Base-by-base conservation (phyloP, 1,140 invertebrate genomes). In the Drosophila ambigua region DNA sequence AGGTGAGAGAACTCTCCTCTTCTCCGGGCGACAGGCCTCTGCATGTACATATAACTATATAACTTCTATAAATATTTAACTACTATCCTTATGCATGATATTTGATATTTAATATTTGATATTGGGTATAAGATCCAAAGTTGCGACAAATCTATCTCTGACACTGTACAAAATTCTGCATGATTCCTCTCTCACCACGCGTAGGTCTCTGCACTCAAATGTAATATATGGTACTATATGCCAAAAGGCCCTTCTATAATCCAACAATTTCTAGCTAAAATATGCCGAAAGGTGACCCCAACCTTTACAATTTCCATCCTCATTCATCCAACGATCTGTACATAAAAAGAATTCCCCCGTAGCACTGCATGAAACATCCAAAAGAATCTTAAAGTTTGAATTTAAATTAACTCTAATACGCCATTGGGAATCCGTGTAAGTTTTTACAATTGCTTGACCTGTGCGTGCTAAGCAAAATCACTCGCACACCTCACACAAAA, bases 1-100 rank as follows among this genome's bases (percentile, higher is more conserved):
- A 99, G 94, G 96, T 98, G 91, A 93, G 90, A 5, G 11, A 13
- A 13, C 35, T 13, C 35, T 39, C 35, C 4, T 13, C 44, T 31
- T 64, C 28, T 7, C 35, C 35, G 9, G 11, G 8, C 15, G 15
- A 16, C 20, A 16, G 28, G 15, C 6, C 28, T 35, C 28, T n/a
- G n/a, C 11, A 35, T 52, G 16, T 16, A 20, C 11, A 16, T 16
- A 35, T 16, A n/a, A 24, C 23, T 13, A 20, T 39, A 11, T 31
- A 41, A 13, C 23, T 45, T 13, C 0, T 2, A 31, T 67, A 13
- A 1, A 13, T 66, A 44, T 5, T 11, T 20, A 8, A 9, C 31
- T 43, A 31, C 28, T 49, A 8, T n/a, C 16, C 11, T 13, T 35
- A 23, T 72, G 69, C 69, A 72, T 72, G 68, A 48, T 43, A 52